Percentiles rank a stretch among this genome's conserved stretches.
phyloP scores from a whole-genome alignment of 2,888 invertebrate genomes.

The Yponomeuta evonymella region DNA sequence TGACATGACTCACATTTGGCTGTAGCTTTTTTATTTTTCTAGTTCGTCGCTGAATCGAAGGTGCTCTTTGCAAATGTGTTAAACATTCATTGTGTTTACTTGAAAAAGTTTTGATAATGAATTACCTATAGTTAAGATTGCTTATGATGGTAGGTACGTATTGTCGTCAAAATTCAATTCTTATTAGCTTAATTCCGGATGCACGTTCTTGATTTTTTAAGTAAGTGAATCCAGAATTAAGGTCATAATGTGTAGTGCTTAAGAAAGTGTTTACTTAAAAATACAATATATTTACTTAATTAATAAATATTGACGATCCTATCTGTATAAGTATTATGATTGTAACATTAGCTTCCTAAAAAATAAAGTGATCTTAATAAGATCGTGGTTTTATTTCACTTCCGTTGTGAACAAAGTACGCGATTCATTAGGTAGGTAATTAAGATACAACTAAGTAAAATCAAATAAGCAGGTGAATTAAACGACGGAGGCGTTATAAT shows the following conservation, averaged over 20 bases:
- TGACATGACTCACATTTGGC: neutral
- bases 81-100: neutral
- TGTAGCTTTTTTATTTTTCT: neutral
- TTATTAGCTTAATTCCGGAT: no score
- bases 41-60: slow-evolving; percentile 58
- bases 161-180: no score
- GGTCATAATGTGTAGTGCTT: no score
- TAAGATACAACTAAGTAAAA: neutral
- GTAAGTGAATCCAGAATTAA: no score
- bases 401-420: no score
- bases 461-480: neutral
- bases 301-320: neutral
- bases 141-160: no score
- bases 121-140: no score
- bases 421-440: neutral
- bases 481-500: neutral
- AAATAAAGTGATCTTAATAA: neutral
- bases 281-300: neutral
- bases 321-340: neutral
- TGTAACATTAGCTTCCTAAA: neutral
- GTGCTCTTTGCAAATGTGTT: slow-evolving; percentile 39
- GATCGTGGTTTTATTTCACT: no score
- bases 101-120: neutral
- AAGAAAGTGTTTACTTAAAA: neutral
- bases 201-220: no score